A percentile compares a stretch with the other conserved stretches of the same genome.
phyloP scores from a whole-genome alignment of 2,797 vertebrate genomes.

The Crenichthys baileyi region DNA sequence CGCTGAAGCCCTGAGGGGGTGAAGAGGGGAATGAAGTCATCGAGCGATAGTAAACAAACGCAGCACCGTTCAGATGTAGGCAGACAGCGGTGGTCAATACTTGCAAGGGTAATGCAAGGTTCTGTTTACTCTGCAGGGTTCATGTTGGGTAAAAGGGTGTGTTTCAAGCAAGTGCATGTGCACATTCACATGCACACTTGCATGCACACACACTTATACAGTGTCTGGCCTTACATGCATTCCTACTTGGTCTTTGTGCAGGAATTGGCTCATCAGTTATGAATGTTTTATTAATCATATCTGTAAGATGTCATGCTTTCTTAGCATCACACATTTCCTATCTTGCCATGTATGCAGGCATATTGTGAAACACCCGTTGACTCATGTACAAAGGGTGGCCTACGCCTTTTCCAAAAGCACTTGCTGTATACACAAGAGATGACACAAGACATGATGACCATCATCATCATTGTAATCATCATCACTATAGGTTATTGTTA shows the following conservation, averaged over 20 bases:
- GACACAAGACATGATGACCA: too few species aligned
- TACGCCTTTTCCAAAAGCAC: too few species aligned
- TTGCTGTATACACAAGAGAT: too few species aligned
- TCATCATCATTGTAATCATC: too few species aligned
- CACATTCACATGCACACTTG: constrained; percentile 15
- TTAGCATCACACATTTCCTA: neutral
- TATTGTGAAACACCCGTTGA: too few species aligned
- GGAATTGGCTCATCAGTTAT: neutral
- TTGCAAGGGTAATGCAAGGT: constrained; percentile 58
- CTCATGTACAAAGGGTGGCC: too few species aligned
- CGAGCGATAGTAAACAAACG: constrained; percentile 57
- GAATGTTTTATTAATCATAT: neutral
- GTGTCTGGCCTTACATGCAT: constrained; percentile 11
- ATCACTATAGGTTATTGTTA: too few species aligned
- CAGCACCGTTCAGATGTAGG: constrained; percentile 35
- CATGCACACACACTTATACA: constrained; percentile 10
- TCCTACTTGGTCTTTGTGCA: constrained; percentile 5
- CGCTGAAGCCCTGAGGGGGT: constrained; percentile 19
- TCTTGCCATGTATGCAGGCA: neutral
- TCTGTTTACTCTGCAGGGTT: constrained; percentile 58
- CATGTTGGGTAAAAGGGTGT: constrained; percentile 36
- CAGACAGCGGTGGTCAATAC: constrained; percentile 55
- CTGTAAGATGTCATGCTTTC: too few species aligned
- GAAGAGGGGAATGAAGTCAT: constrained; percentile 58
- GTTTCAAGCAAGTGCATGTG: constrained; percentile 7